Percentiles rank a stretch among this genome's conserved stretches.
phyloP scores from a whole-genome alignment of 2,797 vertebrate genomes.

The Luscinia luscinia region DNA sequence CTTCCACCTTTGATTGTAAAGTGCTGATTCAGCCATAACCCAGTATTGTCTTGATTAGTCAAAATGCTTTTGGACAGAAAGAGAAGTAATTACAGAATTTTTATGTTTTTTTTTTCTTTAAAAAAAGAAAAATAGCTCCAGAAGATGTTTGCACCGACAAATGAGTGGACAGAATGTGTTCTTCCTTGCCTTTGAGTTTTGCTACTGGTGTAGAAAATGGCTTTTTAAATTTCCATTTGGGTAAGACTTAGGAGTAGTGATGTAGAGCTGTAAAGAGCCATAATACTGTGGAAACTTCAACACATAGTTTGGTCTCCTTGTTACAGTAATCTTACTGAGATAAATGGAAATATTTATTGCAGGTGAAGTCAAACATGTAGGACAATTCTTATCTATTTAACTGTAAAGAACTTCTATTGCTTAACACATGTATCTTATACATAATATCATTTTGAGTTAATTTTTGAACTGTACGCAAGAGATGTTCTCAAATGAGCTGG shows the following conservation, averaged over 20 bases:
- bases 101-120: not conserved
- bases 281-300: not conserved
- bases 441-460: not conserved
- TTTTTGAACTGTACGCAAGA: not conserved
- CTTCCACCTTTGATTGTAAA: not conserved
- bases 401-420: not conserved
- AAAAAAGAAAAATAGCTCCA: not conserved
- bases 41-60: not conserved
- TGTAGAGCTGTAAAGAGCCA: rapidly evolving
- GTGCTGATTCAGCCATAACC: not conserved
- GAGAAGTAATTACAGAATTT: not conserved
- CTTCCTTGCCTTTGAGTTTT: not conserved
- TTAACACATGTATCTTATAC: not conserved
- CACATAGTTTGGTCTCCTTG: not conserved
- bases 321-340: not conserved
- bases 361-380: not conserved
- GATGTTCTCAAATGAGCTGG: not conserved
- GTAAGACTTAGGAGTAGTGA: not conserved
- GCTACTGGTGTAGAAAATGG: not conserved
- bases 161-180: not conserved
- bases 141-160: not conserved
- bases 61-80: not conserved
- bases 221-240: not conserved
- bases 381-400: not conserved
- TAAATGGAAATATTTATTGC: not conserved